Evolutionary conservation across 2,888 invertebrate species (phyloP), one percentile per base, ranked within the genome.

Genomic region (Tetramorium bicarinatum): DNA sequence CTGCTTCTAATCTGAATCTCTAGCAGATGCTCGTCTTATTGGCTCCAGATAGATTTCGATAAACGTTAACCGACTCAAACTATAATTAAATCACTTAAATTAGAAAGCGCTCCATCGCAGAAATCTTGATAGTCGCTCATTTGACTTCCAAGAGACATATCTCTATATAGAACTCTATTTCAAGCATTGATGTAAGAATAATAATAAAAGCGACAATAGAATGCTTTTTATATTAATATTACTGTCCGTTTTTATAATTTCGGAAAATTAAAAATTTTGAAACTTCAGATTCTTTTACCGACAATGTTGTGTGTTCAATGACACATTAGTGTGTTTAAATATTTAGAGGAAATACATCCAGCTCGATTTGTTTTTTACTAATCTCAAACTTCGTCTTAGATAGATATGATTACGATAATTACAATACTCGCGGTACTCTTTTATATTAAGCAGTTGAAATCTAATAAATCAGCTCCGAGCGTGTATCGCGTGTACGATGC

Each of bases 21-120:
- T 59, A 82, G 87, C 89, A 84, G 89, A 84, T 86, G 86, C 81
- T 82, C 76, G 34, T 52, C 38, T 75, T 44, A 66, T 61, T 18
- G 9, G 21, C 44, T n/a, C 29, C 44, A 56, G 56, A 34, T 62
- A 47, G 49, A 66, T 25, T 52, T 66, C 61, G 38, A 62, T 38
- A 61, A 59, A 59, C 47, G 29, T 34, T 29, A 59, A 41, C 25
- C 21, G 72, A 41, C 21, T n/a, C 21, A 21, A 38, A 52, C 49
- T 71, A 71, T 52, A 54, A 38, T 54, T 71, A 52, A 71, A 41
- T 41, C 59, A 59, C 18, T 74, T 74, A 61, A 61, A 56, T 59
- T 74, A 41, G 61, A 61, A 44, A 59, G 62, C 41, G 29, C 21
- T 47, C 62, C 15, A 21, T 34, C 44, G 29, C 11, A 64, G 11